Evolutionary conservation across 2,797 vertebrate genomes (phyloP).

Genomic region (Sebastes melanostomus): DNA sequence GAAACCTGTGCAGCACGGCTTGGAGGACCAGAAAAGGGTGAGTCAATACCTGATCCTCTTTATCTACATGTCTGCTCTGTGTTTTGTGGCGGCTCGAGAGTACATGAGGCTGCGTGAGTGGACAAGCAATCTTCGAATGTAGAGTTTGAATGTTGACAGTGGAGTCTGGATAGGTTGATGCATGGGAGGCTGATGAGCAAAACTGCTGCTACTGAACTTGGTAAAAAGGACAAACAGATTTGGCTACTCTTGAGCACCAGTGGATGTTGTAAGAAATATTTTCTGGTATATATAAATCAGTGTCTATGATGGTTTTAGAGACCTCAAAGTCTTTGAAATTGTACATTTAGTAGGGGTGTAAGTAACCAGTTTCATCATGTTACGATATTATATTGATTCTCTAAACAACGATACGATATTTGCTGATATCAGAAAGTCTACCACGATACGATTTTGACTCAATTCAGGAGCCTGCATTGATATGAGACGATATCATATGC

Average conservation of each 20-base stretch:
- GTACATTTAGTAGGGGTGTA: too few relatives aligned
- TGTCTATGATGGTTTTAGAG: background rate
- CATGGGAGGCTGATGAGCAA: background rate
- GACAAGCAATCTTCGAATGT: background rate
- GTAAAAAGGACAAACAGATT: background rate
- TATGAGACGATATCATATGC: too few relatives aligned
- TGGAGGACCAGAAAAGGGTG: conserved; percentile 99
- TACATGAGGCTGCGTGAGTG: background rate
- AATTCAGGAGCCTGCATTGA: too few relatives aligned
- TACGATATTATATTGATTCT: background rate
- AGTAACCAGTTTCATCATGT: too few relatives aligned
- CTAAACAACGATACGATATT: too few relatives aligned
- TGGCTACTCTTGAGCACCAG: background rate
- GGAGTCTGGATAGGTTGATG: background rate
- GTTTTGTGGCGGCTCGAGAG: background rate
- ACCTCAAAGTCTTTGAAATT: background rate
- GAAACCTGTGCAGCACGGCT: conserved; percentile 90
- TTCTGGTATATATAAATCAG: background rate
- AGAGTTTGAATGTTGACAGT: background rate
- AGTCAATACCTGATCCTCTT: conserved; percentile 68
- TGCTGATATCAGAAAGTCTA: too few relatives aligned
- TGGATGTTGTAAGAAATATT: background rate
- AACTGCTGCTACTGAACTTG: background rate
- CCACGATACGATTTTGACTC: too few relatives aligned
- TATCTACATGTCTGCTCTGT: background rate